Evolutionary conservation across 2,888 invertebrate genomes (phyloP).

Genomic region (Tanypteryx hageni): DNA sequence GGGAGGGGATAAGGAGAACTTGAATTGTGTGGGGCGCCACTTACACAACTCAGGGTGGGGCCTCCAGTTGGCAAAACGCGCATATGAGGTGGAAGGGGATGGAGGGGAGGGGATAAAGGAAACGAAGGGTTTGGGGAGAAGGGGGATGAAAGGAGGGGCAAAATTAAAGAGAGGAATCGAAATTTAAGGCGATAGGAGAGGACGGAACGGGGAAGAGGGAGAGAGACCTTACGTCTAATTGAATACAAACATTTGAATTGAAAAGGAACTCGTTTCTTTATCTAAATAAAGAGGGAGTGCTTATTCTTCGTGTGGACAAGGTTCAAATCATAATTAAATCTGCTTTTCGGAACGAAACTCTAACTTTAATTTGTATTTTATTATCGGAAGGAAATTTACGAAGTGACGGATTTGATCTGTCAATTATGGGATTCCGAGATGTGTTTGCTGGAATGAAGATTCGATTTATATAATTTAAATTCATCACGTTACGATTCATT

Average conservation of each 20-base stretch:
- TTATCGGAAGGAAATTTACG: not conserved
- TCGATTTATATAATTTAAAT: no score
- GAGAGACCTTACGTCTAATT: conserved; percentile 45
- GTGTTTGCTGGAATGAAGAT: no score
- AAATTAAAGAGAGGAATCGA: not conserved
- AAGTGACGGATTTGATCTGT: not conserved
- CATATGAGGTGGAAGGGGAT: not conserved
- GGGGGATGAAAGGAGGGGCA: no score
- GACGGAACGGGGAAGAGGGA: not conserved
- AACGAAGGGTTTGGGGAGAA: not conserved
- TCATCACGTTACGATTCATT: no score
- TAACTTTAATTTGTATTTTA: not conserved
- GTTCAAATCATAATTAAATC: conserved; percentile 33
- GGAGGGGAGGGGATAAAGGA: not conserved
- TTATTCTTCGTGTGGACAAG: conserved; percentile 30
- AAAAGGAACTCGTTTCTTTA: not conserved
- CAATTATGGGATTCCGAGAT: not conserved
- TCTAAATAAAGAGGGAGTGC: not conserved
- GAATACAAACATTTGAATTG: conserved; percentile 53
- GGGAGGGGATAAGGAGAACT: not conserved
- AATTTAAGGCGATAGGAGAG: conserved; percentile 6
- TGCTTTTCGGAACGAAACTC: not conserved
- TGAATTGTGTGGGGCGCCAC: not conserved
- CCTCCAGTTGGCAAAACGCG: not conserved
- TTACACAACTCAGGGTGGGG: not conserved